Conservation (phyloP, 2,888 invertebrate genomes). For the Girardia tigrina region DNA sequence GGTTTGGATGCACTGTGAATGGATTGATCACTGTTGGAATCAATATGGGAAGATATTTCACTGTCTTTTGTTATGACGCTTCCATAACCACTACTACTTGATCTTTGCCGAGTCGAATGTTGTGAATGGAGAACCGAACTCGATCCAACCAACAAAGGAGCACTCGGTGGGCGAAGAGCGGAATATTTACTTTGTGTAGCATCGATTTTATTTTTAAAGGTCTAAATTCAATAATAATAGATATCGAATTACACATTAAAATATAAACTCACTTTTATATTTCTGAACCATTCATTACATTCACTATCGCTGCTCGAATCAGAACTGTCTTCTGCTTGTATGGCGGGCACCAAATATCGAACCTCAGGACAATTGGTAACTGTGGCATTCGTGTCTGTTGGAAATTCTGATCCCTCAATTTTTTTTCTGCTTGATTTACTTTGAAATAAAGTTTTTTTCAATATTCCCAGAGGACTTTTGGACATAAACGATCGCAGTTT, state of each 20-base stretch:
- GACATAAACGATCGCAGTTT: constrained; percentile 13
- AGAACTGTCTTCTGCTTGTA: background rate
- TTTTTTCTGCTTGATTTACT: background rate
- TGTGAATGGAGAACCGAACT: background rate
- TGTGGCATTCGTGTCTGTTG: background rate
- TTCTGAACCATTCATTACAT: constrained; percentile 20
- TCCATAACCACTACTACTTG: background rate
- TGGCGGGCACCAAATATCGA: constrained; percentile 3
- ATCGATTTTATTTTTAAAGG: constrained; percentile 1
- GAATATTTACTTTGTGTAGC: background rate
- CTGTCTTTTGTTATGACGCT: background rate
- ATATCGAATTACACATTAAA: no score
- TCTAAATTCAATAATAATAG: background rate
- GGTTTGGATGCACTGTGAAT: background rate
- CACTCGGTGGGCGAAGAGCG: background rate
- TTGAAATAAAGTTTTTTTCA: constrained; percentile 14
- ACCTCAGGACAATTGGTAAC: background rate
- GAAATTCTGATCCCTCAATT: background rate
- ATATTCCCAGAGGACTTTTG: constrained; percentile 23
- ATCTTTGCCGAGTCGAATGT: background rate
- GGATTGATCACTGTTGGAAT: constrained; percentile 6
- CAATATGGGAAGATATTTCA: constrained; percentile 18
- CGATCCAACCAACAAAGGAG: background rate
- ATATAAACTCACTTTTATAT: background rate
- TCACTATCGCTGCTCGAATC: constrained; percentile 5